These are phyloP conservation scores for Idaea aversata DNA, from an alignment of 2,888 invertebrate genomes.

Conservation along the genomic window DNA sequence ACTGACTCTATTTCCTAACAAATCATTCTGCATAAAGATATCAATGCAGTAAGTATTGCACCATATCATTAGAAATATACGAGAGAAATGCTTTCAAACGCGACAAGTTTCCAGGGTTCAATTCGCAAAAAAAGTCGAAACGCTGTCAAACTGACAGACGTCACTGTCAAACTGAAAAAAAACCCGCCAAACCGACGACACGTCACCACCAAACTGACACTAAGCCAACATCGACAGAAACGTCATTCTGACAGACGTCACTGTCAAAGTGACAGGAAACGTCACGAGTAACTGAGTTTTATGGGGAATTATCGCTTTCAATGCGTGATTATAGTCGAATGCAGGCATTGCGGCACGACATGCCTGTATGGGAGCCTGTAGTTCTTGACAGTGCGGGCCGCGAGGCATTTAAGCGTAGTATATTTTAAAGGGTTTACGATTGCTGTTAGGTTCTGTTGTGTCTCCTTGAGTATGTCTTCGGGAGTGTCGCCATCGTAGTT, in stretches of 20 bases:
- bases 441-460: slow-evolving; percentile 81
- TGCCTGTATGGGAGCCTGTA: slow-evolving; percentile 83
- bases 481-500: slow-evolving; percentile 89
- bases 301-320: slow-evolving; percentile 34
- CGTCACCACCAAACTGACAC: neutral
- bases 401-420: slow-evolving; percentile 91
- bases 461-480: slow-evolving; percentile 81
- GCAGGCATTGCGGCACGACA: slow-evolving; percentile 76
- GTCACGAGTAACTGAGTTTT: neutral
- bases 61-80: neutral
- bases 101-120: too few relatives aligned
- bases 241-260: too few relatives aligned
- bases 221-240: neutral
- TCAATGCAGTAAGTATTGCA: neutral
- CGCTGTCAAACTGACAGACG: neutral
- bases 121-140: neutral
- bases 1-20: too few relatives aligned
- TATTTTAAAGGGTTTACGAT: slow-evolving; percentile 88
- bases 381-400: slow-evolving; percentile 89
- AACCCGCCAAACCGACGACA: neutral
- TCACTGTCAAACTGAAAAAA: neutral
- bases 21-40: neutral
- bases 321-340: slow-evolving; percentile 71
- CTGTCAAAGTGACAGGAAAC: neutral
- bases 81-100: neutral